Conservation (phyloP, 2,888 invertebrate genomes). For the Brachypalpus laphriformis region DNA sequence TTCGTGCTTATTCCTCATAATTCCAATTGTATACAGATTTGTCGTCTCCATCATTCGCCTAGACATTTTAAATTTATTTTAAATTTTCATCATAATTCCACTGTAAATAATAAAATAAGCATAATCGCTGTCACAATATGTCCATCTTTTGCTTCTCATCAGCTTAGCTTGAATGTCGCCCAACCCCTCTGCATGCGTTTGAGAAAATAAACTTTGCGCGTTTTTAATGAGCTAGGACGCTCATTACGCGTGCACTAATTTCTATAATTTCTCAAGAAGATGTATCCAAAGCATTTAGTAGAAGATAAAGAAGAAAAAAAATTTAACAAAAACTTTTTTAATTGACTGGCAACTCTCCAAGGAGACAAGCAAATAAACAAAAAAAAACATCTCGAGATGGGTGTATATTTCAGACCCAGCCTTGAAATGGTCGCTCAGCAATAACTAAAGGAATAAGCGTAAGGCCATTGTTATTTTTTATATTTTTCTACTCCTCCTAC, state of each 20-base stretch:
- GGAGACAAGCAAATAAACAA: constrained; percentile 21
- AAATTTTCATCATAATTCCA: neutral
- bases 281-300: constrained; percentile 20
- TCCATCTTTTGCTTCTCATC: neutral
- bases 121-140: constrained; percentile 4
- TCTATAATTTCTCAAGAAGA: constrained; percentile 52
- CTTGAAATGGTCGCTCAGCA: constrained; percentile 58
- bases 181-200: neutral
- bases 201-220: neutral
- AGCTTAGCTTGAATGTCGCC: neutral
- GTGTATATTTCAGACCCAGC: constrained; percentile 36
- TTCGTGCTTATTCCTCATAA: neutral
- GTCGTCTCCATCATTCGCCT: neutral
- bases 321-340: constrained; percentile 53
- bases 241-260: constrained; percentile 64
- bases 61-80: no score
- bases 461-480: constrained; percentile 38
- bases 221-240: constrained; percentile 42
- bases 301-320: constrained; percentile 15
- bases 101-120: neutral
- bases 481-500: constrained; percentile 2
- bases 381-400: constrained; percentile 24
- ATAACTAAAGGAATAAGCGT: constrained; percentile 45
- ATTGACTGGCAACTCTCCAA: constrained; percentile 65
- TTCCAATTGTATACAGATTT: neutral